Evolutionary conservation across 2,797 vertebrate genomes (phyloP), one percentile per base, ranked within the genome.

Genomic region (Urophycis tenuis): DNA sequence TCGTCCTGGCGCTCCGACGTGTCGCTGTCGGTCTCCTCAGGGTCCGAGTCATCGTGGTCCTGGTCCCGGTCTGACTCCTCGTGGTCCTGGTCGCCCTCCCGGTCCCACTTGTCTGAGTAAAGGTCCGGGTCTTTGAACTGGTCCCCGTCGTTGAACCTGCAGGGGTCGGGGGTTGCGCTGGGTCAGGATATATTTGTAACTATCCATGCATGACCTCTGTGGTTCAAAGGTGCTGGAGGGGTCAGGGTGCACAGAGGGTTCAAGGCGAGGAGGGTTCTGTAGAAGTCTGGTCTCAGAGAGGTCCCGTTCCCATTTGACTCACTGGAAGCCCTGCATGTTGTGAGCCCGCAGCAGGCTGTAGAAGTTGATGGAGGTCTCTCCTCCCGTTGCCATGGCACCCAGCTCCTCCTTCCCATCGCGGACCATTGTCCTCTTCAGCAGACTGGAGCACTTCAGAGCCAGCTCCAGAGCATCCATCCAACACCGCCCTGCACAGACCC

Each of bases 401-500:
- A 95, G 89, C 3, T 97, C 96, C 72, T 99, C 97, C 90, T 99
- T 99, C 74, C 97, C 98, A 88, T 99, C 98, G 2, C 96, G 93
- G 88, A 98, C 96, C 96, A 99, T 97, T 32, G 97, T 97, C 85
- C 98, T 96, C 86, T 99, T 99, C 80, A 99, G 92, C 72, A 99
- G 93, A 88, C 97, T 92, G 77, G 97, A 99, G 89, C 98, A 99
- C 87, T 98, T 99, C 90, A 99, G 91, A 86, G 98, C 97, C 90
- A 99, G 90, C 84, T 99, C 98, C 85, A 99, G 90, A 81, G 98
- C 98, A 74, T 99, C 98, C 97, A 99, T 98, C 97, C 97, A 99
- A 89, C 97, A 99, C 74, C 97, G 95, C 79, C 97, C 97, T 99
- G 85, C 5, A 14, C 9, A 45, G 95, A 78, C 97, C 97, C 99